These are phyloP conservation scores for Mormyrops attenuatus DNA, from an alignment of 2,797 vertebrate species.

Conservation along the genomic window DNA sequence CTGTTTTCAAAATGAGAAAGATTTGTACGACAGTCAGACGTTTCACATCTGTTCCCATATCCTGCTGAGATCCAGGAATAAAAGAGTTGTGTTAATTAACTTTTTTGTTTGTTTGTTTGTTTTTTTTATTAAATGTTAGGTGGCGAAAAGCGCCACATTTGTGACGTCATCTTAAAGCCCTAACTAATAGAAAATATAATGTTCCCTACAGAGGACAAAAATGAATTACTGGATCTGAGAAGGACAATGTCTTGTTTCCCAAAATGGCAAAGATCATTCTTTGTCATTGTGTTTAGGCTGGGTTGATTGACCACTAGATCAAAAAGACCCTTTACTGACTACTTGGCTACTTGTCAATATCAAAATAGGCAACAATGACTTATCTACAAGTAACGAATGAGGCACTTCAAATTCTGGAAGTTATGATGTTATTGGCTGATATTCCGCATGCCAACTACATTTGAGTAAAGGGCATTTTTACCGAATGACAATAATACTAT, in stretches of 20 bases:
- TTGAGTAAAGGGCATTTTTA: background rate
- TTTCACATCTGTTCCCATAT: background rate
- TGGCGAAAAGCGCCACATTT: background rate
- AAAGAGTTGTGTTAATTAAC: background rate
- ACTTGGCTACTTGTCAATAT: background rate
- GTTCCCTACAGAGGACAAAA: background rate
- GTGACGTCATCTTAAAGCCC: background rate
- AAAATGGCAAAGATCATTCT: background rate
- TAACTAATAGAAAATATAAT: background rate
- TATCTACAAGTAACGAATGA: background rate
- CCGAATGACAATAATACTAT: background rate
- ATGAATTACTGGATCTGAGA: background rate
- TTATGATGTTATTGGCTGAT: background rate
- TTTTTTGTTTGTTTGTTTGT: background rate
- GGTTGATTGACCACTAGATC: background rate
- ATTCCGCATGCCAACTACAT: background rate
- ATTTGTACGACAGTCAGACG: background rate
- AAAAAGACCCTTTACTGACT: background rate
- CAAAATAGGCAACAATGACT: background rate
- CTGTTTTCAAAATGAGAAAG: background rate
- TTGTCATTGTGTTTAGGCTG: background rate
- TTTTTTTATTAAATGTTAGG: background rate
- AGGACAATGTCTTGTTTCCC: background rate
- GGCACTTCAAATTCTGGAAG: background rate
- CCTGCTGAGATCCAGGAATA: background rate